A percentile compares a stretch with the other conserved stretches of the same genome.
Evolutionary conservation across 2,113 vertebrate species (phyloP).

Genomic region (Esox niger): DNA sequence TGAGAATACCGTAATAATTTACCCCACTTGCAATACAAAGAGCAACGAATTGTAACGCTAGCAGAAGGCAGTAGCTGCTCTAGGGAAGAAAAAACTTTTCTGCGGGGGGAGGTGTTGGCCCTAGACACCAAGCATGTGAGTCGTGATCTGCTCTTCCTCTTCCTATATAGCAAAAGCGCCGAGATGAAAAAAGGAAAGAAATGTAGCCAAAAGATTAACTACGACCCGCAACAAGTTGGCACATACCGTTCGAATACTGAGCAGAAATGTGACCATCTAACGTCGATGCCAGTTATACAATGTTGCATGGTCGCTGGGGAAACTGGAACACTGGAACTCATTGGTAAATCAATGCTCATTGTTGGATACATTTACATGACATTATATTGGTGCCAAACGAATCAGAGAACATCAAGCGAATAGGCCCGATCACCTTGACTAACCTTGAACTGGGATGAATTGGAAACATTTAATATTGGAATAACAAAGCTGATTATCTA

Average conservation of each 20-base stretch:
- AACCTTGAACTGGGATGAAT: conserved; percentile 58
- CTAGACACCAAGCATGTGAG: conserved; percentile 47
- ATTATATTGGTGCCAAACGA: background rate
- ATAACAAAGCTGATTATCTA: background rate
- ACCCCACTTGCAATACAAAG: background rate
- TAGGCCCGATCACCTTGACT: conserved; percentile 71
- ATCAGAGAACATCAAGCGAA: background rate
- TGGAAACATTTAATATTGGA: too few species aligned
- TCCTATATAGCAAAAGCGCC: background rate
- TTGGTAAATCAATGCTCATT: conserved; percentile 6
- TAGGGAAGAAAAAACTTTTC: background rate
- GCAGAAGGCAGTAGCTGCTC: background rate
- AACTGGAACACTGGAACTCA: background rate
- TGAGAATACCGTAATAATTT: background rate
- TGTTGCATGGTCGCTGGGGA: background rate
- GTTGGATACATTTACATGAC: background rate
- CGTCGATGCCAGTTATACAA: background rate
- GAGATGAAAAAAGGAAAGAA: background rate
- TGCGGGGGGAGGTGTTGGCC: conserved; percentile 17
- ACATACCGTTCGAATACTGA: background rate
- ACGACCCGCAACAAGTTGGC: background rate
- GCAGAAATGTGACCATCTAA: background rate
- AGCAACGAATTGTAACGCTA: background rate
- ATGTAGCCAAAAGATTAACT: background rate
- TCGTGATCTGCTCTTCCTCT: conserved; percentile 52